These are phyloP conservation scores for Heliconius hortense DNA, from an alignment of 2,888 invertebrate species.

Conservation along the genomic window DNA sequence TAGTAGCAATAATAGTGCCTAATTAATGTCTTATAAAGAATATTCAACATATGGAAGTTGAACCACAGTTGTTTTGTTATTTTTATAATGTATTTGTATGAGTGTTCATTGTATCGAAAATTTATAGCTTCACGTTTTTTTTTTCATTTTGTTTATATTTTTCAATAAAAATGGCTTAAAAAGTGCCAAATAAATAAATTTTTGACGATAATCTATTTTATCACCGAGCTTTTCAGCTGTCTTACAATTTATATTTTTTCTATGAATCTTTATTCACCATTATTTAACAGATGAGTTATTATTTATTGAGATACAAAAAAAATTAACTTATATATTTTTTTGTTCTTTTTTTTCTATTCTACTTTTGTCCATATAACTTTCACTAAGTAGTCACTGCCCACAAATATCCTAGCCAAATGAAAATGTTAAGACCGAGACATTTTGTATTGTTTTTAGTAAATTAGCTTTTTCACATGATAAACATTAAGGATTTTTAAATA, in stretches of 20 bases:
- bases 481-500: background rate
- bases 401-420: slow-evolving; percentile 24
- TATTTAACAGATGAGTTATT: background rate
- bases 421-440: slow-evolving; percentile 2
- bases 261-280: slow-evolving; percentile 34
- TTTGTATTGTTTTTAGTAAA: slow-evolving; percentile 13
- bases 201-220: slow-evolving; percentile 56
- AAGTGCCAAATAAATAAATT: slow-evolving; percentile 39
- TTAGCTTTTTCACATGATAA: slow-evolving; percentile 15
- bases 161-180: slow-evolving; percentile 32
- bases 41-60: slow-evolving; percentile 55
- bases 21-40: slow-evolving; percentile 78
- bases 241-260: slow-evolving; percentile 45
- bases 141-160: slow-evolving; percentile 40
- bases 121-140: slow-evolving; percentile 43
- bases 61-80: slow-evolving; percentile 68
- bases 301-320: background rate
- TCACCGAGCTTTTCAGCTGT: slow-evolving; percentile 57
- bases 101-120: slow-evolving; percentile 62
- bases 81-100: slow-evolving; percentile 71
- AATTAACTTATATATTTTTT: background rate
- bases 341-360: background rate
- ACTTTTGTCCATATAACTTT: slow-evolving; percentile 52
- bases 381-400: slow-evolving; percentile 42
- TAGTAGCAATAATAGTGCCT: slow-evolving; percentile 82